phyloP scores from a whole-genome alignment of 2,888 invertebrate species.

The Euspilapteryx auroguttella region DNA sequence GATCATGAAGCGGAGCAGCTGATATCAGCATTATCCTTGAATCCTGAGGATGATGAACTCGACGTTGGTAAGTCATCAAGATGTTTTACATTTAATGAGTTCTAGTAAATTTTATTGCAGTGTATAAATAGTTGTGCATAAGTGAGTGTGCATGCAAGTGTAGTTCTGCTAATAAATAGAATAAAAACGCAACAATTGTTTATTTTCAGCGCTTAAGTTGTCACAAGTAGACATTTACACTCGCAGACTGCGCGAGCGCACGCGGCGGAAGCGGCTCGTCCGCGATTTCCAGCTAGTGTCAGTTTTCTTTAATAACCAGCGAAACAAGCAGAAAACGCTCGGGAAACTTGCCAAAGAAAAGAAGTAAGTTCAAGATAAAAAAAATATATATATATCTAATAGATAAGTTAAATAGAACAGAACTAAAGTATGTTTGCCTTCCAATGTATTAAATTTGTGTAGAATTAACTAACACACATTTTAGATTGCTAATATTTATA shows the following conservation, averaged over 20 bases:
- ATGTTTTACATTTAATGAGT: background rate
- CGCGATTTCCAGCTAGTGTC: conserved; percentile 89
- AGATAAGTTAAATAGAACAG: background rate
- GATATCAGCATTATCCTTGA: conserved; percentile 81
- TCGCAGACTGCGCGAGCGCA: conserved; percentile 79
- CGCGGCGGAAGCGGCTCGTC: conserved; percentile 85
- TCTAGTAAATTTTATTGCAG: background rate
- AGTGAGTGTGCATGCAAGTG: too few species aligned
- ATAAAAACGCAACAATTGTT: too few species aligned
- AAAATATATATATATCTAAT: background rate
- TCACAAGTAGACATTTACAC: conserved; percentile 93
- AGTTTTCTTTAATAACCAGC: conserved; percentile 74
- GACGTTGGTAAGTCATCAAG: conserved; percentile 67
- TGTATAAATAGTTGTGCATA: too few species aligned
- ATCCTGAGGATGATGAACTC: conserved; percentile 85
- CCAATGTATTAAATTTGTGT: too few species aligned
- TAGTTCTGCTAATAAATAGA: too few species aligned
- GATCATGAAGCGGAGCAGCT: conserved; percentile 90
- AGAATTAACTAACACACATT: too few species aligned
- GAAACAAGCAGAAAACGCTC: conserved; percentile 62
- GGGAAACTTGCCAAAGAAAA: conserved; percentile 76
- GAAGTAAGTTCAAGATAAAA: conserved; percentile 52
- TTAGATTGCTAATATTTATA: too few species aligned
- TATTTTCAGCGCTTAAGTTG: conserved; percentile 74
- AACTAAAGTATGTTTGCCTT: too few species aligned